These are phyloP conservation scores for Furnarius figulus DNA, from an alignment of 2,113 vertebrate species.

Conservation along the genomic window DNA sequence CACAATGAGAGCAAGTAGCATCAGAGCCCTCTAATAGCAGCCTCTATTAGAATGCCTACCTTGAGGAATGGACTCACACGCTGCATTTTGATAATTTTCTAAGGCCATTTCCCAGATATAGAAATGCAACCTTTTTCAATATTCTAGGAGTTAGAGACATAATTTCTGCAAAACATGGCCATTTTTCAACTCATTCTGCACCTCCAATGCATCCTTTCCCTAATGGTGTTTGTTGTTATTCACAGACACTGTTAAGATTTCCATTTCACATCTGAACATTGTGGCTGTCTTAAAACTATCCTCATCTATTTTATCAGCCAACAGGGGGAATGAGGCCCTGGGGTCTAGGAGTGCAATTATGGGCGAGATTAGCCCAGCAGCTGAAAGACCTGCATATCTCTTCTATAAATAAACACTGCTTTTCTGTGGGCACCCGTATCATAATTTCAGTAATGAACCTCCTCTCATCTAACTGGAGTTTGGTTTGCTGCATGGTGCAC, in stretches of 20 bases:
- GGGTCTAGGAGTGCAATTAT: neutral
- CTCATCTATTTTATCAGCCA: neutral
- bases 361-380: neutral
- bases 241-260: neutral
- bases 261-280: neutral
- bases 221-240: neutral
- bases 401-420: neutral
- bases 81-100: neutral
- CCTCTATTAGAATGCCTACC: neutral
- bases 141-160: neutral
- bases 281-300: neutral
- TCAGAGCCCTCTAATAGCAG: neutral
- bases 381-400: neutral
- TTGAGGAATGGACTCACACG: neutral
- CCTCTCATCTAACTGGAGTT: neutral
- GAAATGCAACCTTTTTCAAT: neutral
- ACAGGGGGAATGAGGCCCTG: neutral
- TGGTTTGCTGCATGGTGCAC: neutral
- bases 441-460: neutral
- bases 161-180: neutral
- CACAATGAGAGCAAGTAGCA: neutral
- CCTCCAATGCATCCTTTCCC: rapidly evolving
- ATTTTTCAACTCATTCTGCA: neutral
- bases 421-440: neutral
- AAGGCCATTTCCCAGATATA: neutral